Percentiles rank a stretch among this genome's conserved stretches.
These are phyloP conservation scores for Merluccius polli DNA, from an alignment of 2,797 vertebrate genomes.

Conservation along the genomic window DNA sequence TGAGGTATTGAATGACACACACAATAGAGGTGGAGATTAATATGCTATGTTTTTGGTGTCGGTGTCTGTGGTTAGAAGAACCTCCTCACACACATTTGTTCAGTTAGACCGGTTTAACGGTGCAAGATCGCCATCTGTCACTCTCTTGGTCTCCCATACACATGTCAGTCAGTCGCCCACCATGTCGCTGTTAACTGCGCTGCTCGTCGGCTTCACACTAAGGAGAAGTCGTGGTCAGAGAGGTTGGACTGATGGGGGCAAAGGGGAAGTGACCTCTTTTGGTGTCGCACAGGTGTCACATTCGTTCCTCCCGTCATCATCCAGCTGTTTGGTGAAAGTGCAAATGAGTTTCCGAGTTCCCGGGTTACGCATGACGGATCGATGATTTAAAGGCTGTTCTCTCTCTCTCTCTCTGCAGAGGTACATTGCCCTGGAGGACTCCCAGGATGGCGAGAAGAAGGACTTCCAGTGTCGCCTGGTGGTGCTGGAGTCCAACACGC, in stretches of 20 bases:
- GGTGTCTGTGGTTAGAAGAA: background rate
- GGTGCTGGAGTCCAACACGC: constrained; percentile 84
- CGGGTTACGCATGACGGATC: background rate
- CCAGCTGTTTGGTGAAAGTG: background rate
- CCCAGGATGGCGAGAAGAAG: constrained; percentile 95
- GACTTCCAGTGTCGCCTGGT: constrained; percentile 87
- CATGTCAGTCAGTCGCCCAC: background rate
- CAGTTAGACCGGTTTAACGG: background rate
- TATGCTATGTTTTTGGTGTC: constrained; percentile 14
- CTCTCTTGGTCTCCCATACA: background rate
- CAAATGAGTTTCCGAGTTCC: background rate
- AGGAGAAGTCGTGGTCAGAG: background rate
- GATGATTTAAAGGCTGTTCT: background rate
- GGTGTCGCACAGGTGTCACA: background rate
- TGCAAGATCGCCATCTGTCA: background rate
- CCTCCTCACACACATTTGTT: background rate
- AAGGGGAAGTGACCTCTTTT: constrained; percentile 3
- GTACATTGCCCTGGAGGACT: constrained; percentile 94
- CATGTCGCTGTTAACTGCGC: background rate
- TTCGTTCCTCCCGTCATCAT: background rate
- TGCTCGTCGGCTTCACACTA: background rate
- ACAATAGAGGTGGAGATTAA: constrained; percentile 34
- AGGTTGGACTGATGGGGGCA: background rate
- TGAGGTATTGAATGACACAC: constrained; percentile 29
- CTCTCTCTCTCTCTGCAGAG: constrained; percentile 68